Base-by-base conservation (phyloP, 1,140 invertebrate genomes). In the Ceratoteleas bidentatus region DNA sequence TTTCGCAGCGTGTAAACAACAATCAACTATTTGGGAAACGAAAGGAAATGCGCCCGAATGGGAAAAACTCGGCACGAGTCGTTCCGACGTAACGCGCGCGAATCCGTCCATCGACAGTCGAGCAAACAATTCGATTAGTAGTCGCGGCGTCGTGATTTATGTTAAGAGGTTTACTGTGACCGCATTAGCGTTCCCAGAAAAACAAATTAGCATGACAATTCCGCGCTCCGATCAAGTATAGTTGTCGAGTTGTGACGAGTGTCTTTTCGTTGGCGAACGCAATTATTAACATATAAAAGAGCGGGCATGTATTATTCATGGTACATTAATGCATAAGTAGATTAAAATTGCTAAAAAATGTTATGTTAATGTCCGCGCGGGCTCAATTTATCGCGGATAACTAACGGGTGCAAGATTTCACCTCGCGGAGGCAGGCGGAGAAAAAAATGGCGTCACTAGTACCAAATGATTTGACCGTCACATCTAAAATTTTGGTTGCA, bases 231-330 rank as follows among this genome's bases (percentile, higher is more conserved):
- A 66, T 68, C 68, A 80, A 61, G 68, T 73, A 73, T 15, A 57
- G 40, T 73, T 56, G 34, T 54, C 3, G 7, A 43, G 14, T 68
- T 66, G 43, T 68, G 77, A 68, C 62, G 68, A 79, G 73, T 73
- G 64, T 52, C 50, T 56, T 72, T 73, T 69, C 62, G 69, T 73
- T 68, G 33, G 76, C 54, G 11, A 54, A n/a, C 65, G 53, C 64
- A 79, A 79, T 79, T 79, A 73, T 79, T 79, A 79, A 73, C 76
- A 79, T 79, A 79, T 73, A 73, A 73, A 68, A 79, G 56, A 45
- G 56, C 33, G 10, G 10, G 6, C 34, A 68, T 79, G 43, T 50
- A 73, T 79, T 73, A 79, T 79, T 73, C 76, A 79, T 79, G 33
- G 0, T 3, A 3, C 5, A 73, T 79, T 73, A 79, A 73, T 73